Evolutionary conservation across 1,140 invertebrate species (phyloP).

Genomic region (Metopolophium dirhodum): DNA sequence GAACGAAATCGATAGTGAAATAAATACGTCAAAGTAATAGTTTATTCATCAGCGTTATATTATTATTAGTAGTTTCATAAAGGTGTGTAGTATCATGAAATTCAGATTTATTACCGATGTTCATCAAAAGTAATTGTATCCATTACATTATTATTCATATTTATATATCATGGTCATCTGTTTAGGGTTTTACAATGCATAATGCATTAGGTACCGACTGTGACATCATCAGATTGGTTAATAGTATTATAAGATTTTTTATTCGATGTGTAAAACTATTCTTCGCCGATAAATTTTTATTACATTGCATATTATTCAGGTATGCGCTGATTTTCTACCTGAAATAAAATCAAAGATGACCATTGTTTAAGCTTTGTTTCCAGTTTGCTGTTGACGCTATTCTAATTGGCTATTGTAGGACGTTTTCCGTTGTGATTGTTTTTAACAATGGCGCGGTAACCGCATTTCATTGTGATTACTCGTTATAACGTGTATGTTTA

Average conservation of each 20-base stretch:
- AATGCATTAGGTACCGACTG: neutral
- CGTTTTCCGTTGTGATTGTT: conserved; percentile 46
- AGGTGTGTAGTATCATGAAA: neutral
- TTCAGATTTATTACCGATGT: neutral
- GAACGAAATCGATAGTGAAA: neutral
- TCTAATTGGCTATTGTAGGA: conserved; percentile 49
- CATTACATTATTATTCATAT: neutral
- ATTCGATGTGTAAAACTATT: neutral
- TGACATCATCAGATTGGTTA: neutral
- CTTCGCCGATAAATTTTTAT: neutral
- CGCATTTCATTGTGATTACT: conserved; percentile 49
- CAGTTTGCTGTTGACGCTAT: conserved; percentile 37
- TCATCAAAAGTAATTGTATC: conserved; percentile 1
- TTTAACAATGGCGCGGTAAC: conserved; percentile 49
- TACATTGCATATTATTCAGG: conserved; percentile 1
- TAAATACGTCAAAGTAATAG: neutral
- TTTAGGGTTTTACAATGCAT: neutral
- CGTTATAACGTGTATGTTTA: conserved; percentile 39
- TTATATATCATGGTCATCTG: neutral
- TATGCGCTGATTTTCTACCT: conserved; percentile 27
- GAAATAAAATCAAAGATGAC: conserved; percentile 26
- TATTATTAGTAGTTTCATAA: neutral
- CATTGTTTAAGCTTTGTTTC: conserved; percentile 45
- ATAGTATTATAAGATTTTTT: neutral
- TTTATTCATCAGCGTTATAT: neutral